phyloP scores from a whole-genome alignment of 53 echinoderm and acorn worm species.

The Patiria pectinifera region DNA sequence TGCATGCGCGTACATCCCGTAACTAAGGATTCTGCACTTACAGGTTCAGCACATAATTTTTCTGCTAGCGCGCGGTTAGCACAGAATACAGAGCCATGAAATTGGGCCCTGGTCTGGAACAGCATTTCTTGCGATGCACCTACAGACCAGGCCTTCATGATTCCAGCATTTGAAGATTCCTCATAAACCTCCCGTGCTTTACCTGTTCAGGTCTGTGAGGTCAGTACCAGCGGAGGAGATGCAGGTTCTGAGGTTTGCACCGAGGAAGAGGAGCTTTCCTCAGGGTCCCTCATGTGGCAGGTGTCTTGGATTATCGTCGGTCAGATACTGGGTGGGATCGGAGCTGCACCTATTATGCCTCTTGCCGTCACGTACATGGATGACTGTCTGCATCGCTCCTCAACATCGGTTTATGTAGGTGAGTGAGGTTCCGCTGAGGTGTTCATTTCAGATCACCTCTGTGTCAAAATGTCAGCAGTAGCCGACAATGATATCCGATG shows the following conservation, averaged over 20 bases:
- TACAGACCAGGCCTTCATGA: too few relatives aligned
- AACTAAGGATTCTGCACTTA: too few relatives aligned
- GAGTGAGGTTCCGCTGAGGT: conserved; percentile 34
- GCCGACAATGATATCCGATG: background rate
- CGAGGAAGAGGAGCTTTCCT: conserved; percentile 45
- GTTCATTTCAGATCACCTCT: background rate
- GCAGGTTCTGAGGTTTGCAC: conserved; percentile 29
- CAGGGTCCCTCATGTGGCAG: conserved; percentile 74
- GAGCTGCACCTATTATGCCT: conserved; percentile 70
- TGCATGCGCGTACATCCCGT: too few relatives aligned
- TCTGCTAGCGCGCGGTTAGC: too few relatives aligned
- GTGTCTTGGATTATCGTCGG: conserved; percentile 85
- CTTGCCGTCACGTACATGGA: conserved; percentile 87
- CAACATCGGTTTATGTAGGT: conserved; percentile 83
- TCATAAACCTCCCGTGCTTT: background rate
- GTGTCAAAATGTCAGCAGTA: background rate
- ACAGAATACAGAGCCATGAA: too few relatives aligned
- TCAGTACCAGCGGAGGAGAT: background rate
- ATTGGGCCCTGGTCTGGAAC: too few relatives aligned
- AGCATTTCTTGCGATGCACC: too few relatives aligned
- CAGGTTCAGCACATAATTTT: too few relatives aligned
- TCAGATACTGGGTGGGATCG: conserved; percentile 69
- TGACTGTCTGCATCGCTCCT: conserved; percentile 71
- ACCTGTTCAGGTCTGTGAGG: conserved; percentile 8
- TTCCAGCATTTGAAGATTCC: too few relatives aligned